These are phyloP conservation scores for Ferdinandea cuprea DNA, from an alignment of 2,888 invertebrate species.

Conservation along the genomic window DNA sequence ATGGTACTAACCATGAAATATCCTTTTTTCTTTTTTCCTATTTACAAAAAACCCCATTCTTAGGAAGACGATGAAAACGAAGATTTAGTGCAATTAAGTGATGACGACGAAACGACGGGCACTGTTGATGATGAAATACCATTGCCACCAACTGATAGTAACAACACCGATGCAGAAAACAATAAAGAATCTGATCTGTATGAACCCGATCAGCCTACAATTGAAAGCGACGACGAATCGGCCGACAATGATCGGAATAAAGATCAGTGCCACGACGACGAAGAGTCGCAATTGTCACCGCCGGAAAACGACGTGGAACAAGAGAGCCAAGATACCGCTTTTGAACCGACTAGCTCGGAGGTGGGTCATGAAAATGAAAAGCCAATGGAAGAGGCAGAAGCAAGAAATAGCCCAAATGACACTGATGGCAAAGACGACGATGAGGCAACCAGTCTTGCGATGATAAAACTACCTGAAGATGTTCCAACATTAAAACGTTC, in stretches of 20 bases:
- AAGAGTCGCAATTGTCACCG: constrained; percentile 52
- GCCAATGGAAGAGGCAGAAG: constrained; percentile 72
- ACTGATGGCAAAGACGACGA: constrained; percentile 63
- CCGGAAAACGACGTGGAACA: constrained; percentile 55
- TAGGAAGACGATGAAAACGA: constrained; percentile 84
- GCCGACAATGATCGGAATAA: constrained; percentile 30
- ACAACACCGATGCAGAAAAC: constrained; percentile 10
- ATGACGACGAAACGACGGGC: constrained; percentile 78
- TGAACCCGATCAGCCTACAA: constrained; percentile 82
- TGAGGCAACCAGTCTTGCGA: constrained; percentile 70
- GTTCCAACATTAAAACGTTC: constrained; percentile 77
- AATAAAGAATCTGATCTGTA: constrained; percentile 78
- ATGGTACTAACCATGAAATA: constrained; percentile 84
- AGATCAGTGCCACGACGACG: constrained; percentile 41
- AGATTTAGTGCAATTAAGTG: constrained; percentile 83
- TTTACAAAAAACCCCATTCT: constrained; percentile 83
- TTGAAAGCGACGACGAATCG: constrained; percentile 76
- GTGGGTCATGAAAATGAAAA: constrained; percentile 72
- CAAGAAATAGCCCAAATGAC: constrained; percentile 55
- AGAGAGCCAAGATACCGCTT: constrained; percentile 42
- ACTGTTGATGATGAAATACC: constrained; percentile 80
- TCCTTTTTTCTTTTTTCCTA: constrained; percentile 83
- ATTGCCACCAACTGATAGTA: constrained; percentile 79
- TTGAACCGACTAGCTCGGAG: constrained; percentile 36
- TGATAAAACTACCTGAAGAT: constrained; percentile 75